Conservation (phyloP, 2,113 vertebrate species). For the Mohoua ochrocephala region DNA sequence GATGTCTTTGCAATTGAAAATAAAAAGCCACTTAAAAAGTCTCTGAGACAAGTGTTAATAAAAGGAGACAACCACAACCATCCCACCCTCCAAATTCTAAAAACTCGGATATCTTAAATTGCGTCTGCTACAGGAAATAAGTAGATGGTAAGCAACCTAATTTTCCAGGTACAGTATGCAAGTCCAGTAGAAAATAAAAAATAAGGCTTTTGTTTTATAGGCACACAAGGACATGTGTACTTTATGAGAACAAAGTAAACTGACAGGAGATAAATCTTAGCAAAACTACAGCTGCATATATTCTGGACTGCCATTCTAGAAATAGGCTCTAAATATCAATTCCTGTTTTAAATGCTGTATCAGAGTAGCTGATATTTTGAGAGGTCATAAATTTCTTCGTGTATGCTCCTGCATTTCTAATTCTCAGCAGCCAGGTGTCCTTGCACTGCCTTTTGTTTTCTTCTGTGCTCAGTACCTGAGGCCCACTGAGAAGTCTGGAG, state of each 20-base stretch:
- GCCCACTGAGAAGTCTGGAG: neutral
- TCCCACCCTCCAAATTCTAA: neutral
- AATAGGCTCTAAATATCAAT: neutral
- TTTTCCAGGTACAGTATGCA: neutral
- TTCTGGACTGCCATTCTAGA: neutral
- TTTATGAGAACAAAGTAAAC: neutral
- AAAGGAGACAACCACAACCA: neutral
- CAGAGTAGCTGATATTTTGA: neutral
- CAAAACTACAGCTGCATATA: neutral
- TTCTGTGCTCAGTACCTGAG: neutral
- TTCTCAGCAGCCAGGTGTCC: neutral
- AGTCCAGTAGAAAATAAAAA: neutral
- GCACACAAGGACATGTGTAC: neutral
- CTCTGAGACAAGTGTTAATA: neutral
- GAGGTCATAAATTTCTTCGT: neutral
- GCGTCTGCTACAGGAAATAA: neutral
- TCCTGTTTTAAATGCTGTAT: neutral
- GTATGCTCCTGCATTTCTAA: neutral
- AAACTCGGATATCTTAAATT: neutral
- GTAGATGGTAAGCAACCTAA: neutral
- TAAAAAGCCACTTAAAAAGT: neutral
- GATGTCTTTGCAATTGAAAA: neutral
- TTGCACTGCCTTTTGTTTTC: neutral
- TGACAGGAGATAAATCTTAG: neutral
- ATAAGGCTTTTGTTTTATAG: neutral